Evolutionary conservation across 2,113 vertebrate genomes (phyloP).

Genomic region (Anhinga anhinga): DNA sequence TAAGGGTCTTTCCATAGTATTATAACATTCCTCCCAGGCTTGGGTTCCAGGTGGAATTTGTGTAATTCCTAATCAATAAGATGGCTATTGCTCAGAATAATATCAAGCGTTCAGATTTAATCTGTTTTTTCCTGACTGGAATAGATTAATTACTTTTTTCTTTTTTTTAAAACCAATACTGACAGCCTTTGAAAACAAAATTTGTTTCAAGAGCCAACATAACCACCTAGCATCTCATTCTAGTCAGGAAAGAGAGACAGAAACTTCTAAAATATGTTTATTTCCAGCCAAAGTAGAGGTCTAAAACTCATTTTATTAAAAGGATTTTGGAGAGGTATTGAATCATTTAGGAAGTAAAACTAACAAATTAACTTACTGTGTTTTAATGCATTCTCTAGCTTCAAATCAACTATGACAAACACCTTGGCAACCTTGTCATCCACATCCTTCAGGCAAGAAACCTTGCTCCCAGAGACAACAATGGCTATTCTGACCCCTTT

Average conservation of each 20-base stretch:
- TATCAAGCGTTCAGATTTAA: neutral
- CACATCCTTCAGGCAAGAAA: constrained; percentile 98
- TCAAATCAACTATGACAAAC: constrained; percentile 97
- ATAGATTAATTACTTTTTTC: neutral
- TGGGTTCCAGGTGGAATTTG: neutral
- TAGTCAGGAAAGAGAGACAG: neutral
- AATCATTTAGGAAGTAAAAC: neutral
- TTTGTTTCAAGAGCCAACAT: neutral
- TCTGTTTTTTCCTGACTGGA: neutral
- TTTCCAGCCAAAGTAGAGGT: neutral
- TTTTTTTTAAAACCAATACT: neutral
- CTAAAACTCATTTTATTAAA: neutral
- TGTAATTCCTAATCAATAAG: neutral
- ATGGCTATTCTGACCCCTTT: constrained; percentile 96
- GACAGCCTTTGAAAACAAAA: neutral
- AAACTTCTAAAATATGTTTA: neutral
- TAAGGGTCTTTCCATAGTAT: neutral
- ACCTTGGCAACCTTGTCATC: constrained; percentile 95
- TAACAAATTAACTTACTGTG: neutral
- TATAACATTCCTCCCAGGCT: neutral
- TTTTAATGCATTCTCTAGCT: constrained; percentile 79
- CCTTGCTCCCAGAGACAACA: constrained; percentile 91
- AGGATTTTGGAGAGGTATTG: neutral
- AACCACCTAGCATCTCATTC: neutral
- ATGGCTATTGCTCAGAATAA: neutral